Conservation (phyloP, 2,888 invertebrate genomes). For the Leucophora obtusa region DNA sequence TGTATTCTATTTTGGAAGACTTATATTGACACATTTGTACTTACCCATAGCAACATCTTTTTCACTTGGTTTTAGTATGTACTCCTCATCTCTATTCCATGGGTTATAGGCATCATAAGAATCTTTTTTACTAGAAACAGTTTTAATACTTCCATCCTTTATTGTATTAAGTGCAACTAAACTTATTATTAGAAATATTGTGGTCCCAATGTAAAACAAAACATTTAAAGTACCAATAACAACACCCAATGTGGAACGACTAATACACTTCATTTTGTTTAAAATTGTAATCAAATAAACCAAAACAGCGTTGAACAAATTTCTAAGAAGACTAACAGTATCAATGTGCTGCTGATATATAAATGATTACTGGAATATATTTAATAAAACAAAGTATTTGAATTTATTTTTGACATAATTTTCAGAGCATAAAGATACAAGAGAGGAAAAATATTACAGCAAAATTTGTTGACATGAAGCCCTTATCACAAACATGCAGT, state of each 20-base stretch:
- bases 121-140: too few species aligned
- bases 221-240: neutral
- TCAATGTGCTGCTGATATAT: too few species aligned
- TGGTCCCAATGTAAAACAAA: neutral
- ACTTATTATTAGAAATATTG: neutral
- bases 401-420: too few species aligned
- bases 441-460: too few species aligned
- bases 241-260: constrained; percentile 7
- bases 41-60: neutral
- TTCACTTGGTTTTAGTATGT: neutral
- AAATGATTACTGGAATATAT: too few species aligned
- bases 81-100: neutral
- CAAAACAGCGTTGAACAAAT: too few species aligned
- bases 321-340: too few species aligned
- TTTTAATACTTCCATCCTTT: neutral
- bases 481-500: too few species aligned
- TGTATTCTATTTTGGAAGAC: neutral
- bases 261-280: neutral
- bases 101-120: neutral
- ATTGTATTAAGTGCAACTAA: neutral
- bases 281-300: neutral
- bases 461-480: too few species aligned
- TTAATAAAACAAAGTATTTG: too few species aligned
- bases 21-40: neutral
- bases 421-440: too few species aligned